Evolutionary conservation across 2,797 vertebrate genomes (phyloP).

Genomic region (Micrastur ruficollis): DNA sequence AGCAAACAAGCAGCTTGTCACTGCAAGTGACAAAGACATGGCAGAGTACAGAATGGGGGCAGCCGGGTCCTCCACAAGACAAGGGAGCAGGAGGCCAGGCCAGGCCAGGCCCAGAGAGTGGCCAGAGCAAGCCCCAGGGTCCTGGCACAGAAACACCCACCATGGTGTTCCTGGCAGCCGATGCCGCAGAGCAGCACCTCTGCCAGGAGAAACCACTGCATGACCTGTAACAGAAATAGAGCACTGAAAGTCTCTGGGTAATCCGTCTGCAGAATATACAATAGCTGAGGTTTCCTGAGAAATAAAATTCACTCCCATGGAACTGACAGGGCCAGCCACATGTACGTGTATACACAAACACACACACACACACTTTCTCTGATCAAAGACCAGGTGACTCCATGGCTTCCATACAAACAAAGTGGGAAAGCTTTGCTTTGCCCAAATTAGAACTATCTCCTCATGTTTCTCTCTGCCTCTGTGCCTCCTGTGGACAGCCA

Average conservation of each 20-base stretch:
- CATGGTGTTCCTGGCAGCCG: neutral
- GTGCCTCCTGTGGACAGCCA: neutral
- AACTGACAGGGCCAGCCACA: neutral
- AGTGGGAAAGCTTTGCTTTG: neutral
- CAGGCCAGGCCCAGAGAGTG: neutral
- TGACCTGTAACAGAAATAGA: neutral
- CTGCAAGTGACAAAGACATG: rapidly evolving
- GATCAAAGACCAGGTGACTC: neutral
- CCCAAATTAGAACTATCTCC: neutral
- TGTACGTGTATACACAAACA: rapidly evolving
- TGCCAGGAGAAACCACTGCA: neutral
- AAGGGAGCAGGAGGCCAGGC: neutral
- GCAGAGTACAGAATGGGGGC: neutral
- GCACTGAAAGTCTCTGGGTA: neutral
- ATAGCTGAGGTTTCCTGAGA: neutral
- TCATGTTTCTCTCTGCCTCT: neutral
- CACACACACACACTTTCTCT: neutral
- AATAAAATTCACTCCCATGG: neutral
- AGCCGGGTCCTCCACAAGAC: too few relatives aligned
- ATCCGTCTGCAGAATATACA: neutral
- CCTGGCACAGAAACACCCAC: neutral
- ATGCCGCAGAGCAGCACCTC: neutral
- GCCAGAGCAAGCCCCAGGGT: rapidly evolving
- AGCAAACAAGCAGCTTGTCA: neutral
- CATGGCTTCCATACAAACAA: neutral